A percentile compares a stretch with the other conserved stretches of the same genome.
These are phyloP conservation scores for Beaufortia kweichowensis DNA, from an alignment of 2,113 vertebrate species.

Conservation along the genomic window DNA sequence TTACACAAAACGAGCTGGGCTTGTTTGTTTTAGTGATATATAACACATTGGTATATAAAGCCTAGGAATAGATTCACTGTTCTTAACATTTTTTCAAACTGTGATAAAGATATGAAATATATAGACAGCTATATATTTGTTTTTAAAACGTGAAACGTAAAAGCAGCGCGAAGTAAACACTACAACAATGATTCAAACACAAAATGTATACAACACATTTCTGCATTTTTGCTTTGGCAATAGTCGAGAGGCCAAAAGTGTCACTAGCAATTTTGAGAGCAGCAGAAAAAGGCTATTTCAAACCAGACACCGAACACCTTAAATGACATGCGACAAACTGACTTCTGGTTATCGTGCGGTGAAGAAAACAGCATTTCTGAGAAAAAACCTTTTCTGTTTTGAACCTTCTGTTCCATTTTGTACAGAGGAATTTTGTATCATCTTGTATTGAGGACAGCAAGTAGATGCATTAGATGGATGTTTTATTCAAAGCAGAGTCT, in stretches of 20 bases:
- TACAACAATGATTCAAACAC: no score
- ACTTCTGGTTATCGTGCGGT: not conserved
- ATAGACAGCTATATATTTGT: no score
- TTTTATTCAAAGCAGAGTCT: constrained; percentile 18
- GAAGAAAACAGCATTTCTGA: not conserved
- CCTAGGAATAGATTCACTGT: no score
- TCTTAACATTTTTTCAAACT: not conserved
- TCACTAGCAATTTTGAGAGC: not conserved
- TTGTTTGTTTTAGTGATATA: constrained; percentile 34
- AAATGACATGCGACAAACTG: constrained; percentile 1
- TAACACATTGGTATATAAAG: no score
- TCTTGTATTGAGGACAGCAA: constrained; percentile 7
- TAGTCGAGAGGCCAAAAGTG: not conserved
- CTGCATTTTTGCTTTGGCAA: not conserved
- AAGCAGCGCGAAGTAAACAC: no score
- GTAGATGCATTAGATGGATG: constrained; percentile 24
- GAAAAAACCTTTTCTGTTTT: not conserved
- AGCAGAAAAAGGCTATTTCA: constrained; percentile 7
- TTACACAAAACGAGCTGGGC: constrained; percentile 11
- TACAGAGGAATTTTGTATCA: not conserved
- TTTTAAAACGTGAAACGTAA: no score
- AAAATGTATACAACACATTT: not conserved
- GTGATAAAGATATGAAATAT: no score
- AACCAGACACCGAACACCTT: not conserved
- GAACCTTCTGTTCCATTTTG: not conserved